These are phyloP conservation scores for Budorcas taxicolor DNA, from an alignment of 2,113 vertebrate species.

Conservation along the genomic window DNA sequence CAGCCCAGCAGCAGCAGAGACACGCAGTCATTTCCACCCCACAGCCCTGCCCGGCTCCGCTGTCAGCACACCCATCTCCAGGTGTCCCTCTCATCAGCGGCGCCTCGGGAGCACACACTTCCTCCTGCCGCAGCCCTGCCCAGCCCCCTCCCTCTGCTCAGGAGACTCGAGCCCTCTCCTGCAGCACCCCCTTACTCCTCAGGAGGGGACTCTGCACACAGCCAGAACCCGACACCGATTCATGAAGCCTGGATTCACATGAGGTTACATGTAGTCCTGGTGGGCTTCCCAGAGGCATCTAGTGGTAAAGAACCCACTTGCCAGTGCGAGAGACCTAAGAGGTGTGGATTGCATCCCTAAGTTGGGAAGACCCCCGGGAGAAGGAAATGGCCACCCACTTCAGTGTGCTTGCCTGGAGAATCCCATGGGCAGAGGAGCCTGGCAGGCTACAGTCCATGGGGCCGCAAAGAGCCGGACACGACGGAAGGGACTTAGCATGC, in stretches of 20 bases:
- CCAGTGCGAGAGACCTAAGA: not conserved
- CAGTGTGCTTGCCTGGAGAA: not conserved
- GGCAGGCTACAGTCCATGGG: not conserved
- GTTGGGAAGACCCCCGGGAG: not conserved
- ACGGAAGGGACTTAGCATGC: not conserved
- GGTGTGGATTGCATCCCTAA: not conserved
- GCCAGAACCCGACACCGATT: not conserved
- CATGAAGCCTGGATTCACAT: not conserved
- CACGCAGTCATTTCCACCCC: accelerated
- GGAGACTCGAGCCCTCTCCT: not conserved
- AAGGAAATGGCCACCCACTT: not conserved
- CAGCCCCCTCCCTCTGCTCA: not conserved
- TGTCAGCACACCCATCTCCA: not conserved
- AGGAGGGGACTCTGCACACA: not conserved
- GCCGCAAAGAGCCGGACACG: not conserved
- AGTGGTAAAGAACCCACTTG: not conserved
- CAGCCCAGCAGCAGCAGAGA: not conserved
- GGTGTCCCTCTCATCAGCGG: no score
- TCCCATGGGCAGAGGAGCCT: not conserved
- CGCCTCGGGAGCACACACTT: accelerated
- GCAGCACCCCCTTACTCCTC: not conserved
- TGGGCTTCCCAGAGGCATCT: not conserved
- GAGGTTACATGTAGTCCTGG: not conserved
- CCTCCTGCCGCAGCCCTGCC: not conserved
- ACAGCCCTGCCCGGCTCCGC: not conserved